These are phyloP conservation scores for Diarsia mendica DNA, from an alignment of 2,888 invertebrate genomes.

Conservation along the genomic window DNA sequence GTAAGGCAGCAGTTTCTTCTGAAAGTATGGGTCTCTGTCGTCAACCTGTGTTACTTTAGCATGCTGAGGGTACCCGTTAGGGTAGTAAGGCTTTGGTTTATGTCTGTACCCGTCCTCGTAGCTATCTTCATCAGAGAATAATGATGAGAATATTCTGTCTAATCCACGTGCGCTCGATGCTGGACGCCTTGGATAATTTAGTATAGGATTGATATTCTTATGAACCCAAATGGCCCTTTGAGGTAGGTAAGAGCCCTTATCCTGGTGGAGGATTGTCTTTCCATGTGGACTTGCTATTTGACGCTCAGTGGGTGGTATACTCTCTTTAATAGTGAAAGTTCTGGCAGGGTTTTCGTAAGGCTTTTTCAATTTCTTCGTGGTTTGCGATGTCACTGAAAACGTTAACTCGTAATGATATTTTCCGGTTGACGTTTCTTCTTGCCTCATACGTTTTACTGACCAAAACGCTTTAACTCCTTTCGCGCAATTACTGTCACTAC, in stretches of 20 bases:
- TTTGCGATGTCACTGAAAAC: conserved; percentile 91
- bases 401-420: conserved; percentile 92
- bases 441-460: conserved; percentile 93
- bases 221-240: conserved; percentile 84
- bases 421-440: conserved; percentile 87
- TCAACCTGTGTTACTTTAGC: conserved; percentile 78
- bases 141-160: conserved; percentile 84
- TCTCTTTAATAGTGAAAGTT: conserved; percentile 92
- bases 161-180: conserved; percentile 65
- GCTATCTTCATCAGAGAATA: conserved; percentile 82
- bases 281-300: conserved; percentile 64
- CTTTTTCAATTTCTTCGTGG: conserved; percentile 84
- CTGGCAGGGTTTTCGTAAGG: conserved; percentile 90
- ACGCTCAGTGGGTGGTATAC: conserved; percentile 76
- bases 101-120: conserved; percentile 72
- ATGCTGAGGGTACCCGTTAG: conserved; percentile 71
- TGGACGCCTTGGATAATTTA: conserved; percentile 67
- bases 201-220: conserved; percentile 79
- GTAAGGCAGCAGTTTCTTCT: conserved; percentile 77
- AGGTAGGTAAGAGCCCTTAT: conserved; percentile 63
- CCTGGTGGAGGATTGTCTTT: conserved; percentile 42
- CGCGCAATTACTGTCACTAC: conserved; percentile 85
- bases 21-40: conserved; percentile 74
- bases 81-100: conserved; percentile 70
- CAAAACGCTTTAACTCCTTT: conserved; percentile 91